Evolutionary conservation across 2,113 vertebrate species (phyloP).

Genomic region (Takifugu bimaculatus): DNA sequence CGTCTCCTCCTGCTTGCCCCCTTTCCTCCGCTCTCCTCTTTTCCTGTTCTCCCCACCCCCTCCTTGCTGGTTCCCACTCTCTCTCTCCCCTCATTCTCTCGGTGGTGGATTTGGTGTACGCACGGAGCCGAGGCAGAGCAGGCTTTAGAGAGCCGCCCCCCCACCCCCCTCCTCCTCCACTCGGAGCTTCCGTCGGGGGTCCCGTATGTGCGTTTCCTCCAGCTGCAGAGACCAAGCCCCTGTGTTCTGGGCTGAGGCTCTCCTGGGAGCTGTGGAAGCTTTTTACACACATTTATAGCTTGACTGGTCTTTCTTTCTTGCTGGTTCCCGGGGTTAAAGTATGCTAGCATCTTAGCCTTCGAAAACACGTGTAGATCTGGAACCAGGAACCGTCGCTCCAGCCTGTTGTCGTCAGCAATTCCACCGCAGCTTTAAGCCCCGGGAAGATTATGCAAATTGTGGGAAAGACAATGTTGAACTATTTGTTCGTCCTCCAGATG

Average conservation of each 20-base stretch:
- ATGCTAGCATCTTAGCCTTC: slow-evolving; percentile 5
- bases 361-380: no score
- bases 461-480: no score
- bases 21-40: slow-evolving; percentile 64
- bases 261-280: slow-evolving; percentile 57
- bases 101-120: slow-evolving; percentile 64
- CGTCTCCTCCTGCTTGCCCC: slow-evolving; percentile 62
- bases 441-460: no score
- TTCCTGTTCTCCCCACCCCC: slow-evolving; percentile 66
- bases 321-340: slow-evolving; percentile 40
- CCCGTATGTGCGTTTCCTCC: slow-evolving; percentile 59
- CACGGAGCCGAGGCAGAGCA: slow-evolving; percentile 54
- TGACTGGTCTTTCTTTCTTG: slow-evolving; percentile 42
- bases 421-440: no score
- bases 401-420: no score
- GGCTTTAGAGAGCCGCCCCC: slow-evolving; percentile 57
- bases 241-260: slow-evolving; percentile 48
- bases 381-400: no score
- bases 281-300: slow-evolving; percentile 60
- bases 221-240: slow-evolving; percentile 65
- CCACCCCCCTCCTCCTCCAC: slow-evolving; percentile 6
- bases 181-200: slow-evolving; percentile 61
- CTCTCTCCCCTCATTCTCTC: slow-evolving; percentile 21
- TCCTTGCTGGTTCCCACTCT: slow-evolving; percentile 48
- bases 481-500: no score